Evolutionary conservation across 2,797 vertebrate species (phyloP).

Genomic region (Darevskia mixta): DNA sequence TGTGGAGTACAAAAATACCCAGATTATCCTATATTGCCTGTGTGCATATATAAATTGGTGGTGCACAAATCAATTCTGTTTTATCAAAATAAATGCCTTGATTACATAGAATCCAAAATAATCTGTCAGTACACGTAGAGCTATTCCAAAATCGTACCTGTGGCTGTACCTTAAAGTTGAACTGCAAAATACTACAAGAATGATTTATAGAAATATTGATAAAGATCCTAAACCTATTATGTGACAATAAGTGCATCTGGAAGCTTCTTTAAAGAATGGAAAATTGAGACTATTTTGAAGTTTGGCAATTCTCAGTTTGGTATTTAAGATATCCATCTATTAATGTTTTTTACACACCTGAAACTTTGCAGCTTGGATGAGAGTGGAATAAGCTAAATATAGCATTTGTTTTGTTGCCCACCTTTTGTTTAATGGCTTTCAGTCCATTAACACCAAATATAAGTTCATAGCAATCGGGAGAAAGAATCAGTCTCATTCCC

Average conservation of each 20-base stretch:
- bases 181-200: conserved; percentile 71
- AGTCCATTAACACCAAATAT: neutral
- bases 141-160: conserved; percentile 63
- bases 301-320: conserved; percentile 53
- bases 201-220: conserved; percentile 42
- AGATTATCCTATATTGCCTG: conserved; percentile 50
- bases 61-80: conserved; percentile 66
- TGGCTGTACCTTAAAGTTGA: conserved; percentile 65
- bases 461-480: neutral
- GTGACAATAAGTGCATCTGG: conserved; percentile 2
- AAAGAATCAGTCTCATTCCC: conserved; percentile 19
- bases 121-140: conserved; percentile 66
- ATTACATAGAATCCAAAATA: conserved; percentile 73
- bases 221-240: conserved; percentile 53
- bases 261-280: conserved; percentile 46
- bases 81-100: conserved; percentile 73
- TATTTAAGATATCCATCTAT: conserved; percentile 44
- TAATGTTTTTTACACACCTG: neutral
- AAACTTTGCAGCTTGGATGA: neutral
- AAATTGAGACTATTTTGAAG: conserved; percentile 43
- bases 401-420: neutral
- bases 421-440: neutral
- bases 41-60: conserved; percentile 60
- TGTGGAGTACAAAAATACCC: conserved; percentile 65
- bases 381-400: neutral